Evolutionary conservation across 1,140 invertebrate genomes (phyloP).

Genomic region (Zaprionus inermis): DNA sequence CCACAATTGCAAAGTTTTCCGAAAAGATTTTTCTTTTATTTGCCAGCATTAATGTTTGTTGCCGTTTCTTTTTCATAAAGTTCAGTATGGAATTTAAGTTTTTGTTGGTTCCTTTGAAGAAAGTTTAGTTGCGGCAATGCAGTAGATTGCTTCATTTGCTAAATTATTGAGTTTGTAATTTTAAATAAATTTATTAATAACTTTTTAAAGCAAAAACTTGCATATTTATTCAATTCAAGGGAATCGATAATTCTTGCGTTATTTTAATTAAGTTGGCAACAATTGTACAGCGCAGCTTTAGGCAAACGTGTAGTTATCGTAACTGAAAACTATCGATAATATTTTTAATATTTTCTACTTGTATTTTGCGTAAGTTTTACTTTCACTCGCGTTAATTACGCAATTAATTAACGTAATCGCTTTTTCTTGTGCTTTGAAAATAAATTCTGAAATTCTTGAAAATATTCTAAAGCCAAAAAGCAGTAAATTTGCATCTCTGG

Average conservation of each 20-base stretch:
- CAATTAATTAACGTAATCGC: background rate
- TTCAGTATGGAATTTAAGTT: background rate
- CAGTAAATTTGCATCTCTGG: background rate
- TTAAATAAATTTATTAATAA: background rate
- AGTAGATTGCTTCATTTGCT: background rate
- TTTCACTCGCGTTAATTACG: background rate
- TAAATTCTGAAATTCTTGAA: background rate
- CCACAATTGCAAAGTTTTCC: conserved; percentile 29
- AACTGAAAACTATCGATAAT: background rate
- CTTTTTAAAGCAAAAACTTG: background rate
- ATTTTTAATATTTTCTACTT: background rate
- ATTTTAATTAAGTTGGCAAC: background rate
- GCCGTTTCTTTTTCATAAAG: background rate
- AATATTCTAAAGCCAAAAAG: background rate
- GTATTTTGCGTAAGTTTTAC: background rate
- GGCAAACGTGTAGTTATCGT: too few species aligned
- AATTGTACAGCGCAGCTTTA: too few species aligned
- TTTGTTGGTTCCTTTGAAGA: background rate
- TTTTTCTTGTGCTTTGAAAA: background rate
- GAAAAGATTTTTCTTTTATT: conserved; percentile 13
- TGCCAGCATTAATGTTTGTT: conserved; percentile 8
- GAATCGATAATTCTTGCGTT: background rate
- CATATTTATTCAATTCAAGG: too few species aligned
- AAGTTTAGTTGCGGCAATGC: background rate
- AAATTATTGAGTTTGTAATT: background rate